Base-by-base conservation (phyloP, 2,797 vertebrate species). In the Lophius americanus region DNA sequence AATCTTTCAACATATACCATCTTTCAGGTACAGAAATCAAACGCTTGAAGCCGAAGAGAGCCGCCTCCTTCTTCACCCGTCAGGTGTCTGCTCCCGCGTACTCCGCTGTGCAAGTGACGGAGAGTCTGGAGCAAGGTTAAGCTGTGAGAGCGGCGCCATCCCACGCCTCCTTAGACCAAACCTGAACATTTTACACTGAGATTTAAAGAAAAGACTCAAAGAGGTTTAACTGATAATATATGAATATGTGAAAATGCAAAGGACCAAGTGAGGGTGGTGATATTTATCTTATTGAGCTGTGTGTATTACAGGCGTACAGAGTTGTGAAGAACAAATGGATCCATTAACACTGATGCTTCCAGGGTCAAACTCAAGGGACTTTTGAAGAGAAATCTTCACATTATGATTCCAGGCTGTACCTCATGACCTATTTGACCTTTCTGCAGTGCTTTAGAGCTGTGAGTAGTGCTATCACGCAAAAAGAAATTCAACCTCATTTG, bases 31-130 rank as follows among this genome's bases (percentile, higher is more conserved):
- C 95, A 84, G 94, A 95, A 79, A 96, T 97, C 81, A 96, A 95
- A 85, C 94, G 95, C 9, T 91, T 97, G 75, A 97, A 96, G 59
- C 96, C 96, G 0, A 96, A 95, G 82, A 93, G 96, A 84, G 94
- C 95, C 0, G 93, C 93, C 0, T 98, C 96, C 35, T 98, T 98
- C 91, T 98, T 98, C 76, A 88, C 85, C 58, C 92, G 95, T 3
- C 96, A 96, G 82, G 64, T 88, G 0, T 89, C 95, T 1, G 32
- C 87, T 2, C 72, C 94, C 6, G 64, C 91, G 23, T 97, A 97
- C 83, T 86, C 92, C 0, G 90, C 94, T 4, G 96, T 97, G 71
- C 94, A 95, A 81, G 93, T 91, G 44, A 60, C 90, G 0, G 94
- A 96, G 68, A 92, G 85, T 78, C 79, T 93, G 75, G 95, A 95